Evolutionary conservation across 2,888 invertebrate genomes (phyloP).

Genomic region (Euphydryas editha): DNA sequence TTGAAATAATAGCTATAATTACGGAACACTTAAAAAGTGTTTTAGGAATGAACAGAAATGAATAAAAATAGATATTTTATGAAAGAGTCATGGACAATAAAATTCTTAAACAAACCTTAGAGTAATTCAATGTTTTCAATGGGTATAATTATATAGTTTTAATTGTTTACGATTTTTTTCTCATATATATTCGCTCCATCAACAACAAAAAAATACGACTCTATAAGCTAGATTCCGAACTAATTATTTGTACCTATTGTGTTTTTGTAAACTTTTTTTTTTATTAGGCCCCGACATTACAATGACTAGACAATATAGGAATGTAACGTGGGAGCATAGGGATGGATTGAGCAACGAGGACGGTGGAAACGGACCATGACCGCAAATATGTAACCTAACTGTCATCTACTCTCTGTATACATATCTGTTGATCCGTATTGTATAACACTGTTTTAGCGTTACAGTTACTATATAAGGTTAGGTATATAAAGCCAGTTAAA

Average conservation of each 20-base stretch:
- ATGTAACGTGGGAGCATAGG: constrained; percentile 8
- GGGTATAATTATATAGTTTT: too few relatives aligned
- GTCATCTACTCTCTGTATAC: not conserved
- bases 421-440: not conserved
- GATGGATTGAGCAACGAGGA: not conserved
- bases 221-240: not conserved
- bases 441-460: not conserved
- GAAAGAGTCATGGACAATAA: too few relatives aligned
- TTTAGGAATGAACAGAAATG: too few relatives aligned
- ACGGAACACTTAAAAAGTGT: too few relatives aligned
- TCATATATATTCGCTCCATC: not conserved
- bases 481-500: not conserved
- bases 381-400: constrained; percentile 7
- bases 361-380: constrained; percentile 6
- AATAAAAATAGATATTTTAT: too few relatives aligned
- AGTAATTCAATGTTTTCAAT: too few relatives aligned
- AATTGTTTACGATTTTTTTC: not conserved
- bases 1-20: too few relatives aligned
- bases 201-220: not conserved
- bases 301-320: constrained; percentile 11
- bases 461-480: not conserved
- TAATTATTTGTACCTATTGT: constrained; percentile 6
- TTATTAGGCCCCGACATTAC: constrained; percentile 1
- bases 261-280: constrained; percentile 6
- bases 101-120: too few relatives aligned